Base-by-base conservation (phyloP, 1,140 invertebrate genomes). In the Drosophila repletoides region DNA sequence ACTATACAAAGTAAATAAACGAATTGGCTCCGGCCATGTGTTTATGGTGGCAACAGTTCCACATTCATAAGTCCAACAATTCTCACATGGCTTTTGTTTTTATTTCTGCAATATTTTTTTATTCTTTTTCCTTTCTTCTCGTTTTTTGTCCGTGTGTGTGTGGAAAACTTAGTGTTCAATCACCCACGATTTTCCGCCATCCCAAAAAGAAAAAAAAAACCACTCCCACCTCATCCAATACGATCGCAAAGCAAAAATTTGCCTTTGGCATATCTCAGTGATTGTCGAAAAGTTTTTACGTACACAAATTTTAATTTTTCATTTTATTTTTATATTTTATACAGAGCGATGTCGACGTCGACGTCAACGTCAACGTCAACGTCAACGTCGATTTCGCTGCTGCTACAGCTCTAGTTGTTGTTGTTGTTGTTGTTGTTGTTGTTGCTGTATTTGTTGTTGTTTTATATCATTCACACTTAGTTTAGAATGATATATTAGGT, bases 1-100 rank as follows among this genome's bases (percentile, higher is more conserved):
- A 83, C 80, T 79, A 72, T 79, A 83, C 79, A 84, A 83, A 83
- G 74, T 74, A 79, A 84, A 79, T 83, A 80, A 80, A 80, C 76
- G 66, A 61, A 80, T 51, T 75, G 76, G 67, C 60, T 48, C 38
- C 48, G 79, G 79, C 74, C 79, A 83, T 83, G 79, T 83, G 79
- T 84, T 81, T 64, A 69, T 63, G 49, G 26, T 24, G 34, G 55
- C 65, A 63, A 53, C 58, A 63, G 48, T 63, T 53, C 45, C 60
- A 38, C 40, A 28, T 24, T 43, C 41, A 48, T 26, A 19, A 58
- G 40, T 48, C 52, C 38, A 36, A 55, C n/a, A 22, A 56, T 12
- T 14, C 28, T 63, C 58, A 48, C 49, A 64, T 56, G 49, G 55
- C 31, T 48, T 64, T 64, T 52, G 33, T 55, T 46, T 34, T 52